Conservation (phyloP, 2,797 vertebrate species). For the Distichodus sexfasciatus region DNA sequence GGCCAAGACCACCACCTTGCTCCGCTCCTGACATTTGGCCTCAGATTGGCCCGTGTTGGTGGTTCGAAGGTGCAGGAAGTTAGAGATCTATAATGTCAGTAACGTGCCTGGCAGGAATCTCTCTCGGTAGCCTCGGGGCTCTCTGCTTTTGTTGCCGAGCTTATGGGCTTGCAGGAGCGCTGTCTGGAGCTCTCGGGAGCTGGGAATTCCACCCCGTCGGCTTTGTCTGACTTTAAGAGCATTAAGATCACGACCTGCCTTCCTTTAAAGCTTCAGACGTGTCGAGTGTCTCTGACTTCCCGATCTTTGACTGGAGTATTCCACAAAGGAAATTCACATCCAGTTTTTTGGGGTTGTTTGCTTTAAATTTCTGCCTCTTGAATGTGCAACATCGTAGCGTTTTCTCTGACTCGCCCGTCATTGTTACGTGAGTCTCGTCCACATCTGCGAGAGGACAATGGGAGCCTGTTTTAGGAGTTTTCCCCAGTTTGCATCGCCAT, state of each 20-base stretch:
- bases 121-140: conserved; percentile 35
- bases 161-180: conserved; percentile 27
- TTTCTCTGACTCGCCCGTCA: conserved; percentile 10
- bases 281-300: conserved; percentile 11
- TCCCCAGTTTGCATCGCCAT: conserved; percentile 12
- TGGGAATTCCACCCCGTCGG: neutral
- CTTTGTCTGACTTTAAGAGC: conserved; percentile 41
- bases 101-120: conserved; percentile 15
- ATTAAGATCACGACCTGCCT: conserved; percentile 34
- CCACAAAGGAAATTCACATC: too few relatives aligned
- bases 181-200: conserved; percentile 32
- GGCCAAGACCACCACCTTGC: too few relatives aligned
- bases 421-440: conserved; percentile 33
- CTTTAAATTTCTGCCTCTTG: conserved; percentile 25
- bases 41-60: too few relatives aligned
- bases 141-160: conserved; percentile 28
- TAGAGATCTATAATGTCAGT: conserved; percentile 10
- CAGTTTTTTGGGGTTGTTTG: too few relatives aligned
- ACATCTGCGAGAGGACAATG: conserved; percentile 38
- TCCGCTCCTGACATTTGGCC: too few relatives aligned
- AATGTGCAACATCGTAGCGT: conserved; percentile 26
- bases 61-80: neutral
- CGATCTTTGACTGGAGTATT: conserved; percentile 8
- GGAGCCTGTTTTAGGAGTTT: conserved; percentile 32
- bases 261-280: conserved; percentile 1